Evolutionary conservation across 1,140 invertebrate genomes (phyloP).

Genomic region (Neomicropteryx cornuta): DNA sequence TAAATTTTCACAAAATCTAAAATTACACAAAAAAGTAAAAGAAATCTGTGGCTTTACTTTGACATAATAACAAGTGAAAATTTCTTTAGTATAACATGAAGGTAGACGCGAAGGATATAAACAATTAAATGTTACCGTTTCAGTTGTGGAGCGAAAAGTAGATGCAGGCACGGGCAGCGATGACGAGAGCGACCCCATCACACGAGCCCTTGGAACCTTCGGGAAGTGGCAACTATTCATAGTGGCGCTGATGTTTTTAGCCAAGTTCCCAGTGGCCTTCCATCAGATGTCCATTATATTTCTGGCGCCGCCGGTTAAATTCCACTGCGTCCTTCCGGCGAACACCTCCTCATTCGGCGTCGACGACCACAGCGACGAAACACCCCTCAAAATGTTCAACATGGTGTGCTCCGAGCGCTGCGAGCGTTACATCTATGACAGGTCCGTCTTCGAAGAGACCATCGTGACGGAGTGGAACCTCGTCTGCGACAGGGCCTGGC

Average conservation of each 20-base stretch:
- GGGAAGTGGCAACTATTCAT: constrained; percentile 60
- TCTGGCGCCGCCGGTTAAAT: constrained; percentile 45
- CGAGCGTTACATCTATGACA: constrained; percentile 44
- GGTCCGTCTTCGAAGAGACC: constrained; percentile 52
- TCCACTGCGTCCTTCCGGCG: constrained; percentile 26
- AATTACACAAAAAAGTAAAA: no score
- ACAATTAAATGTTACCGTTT: no score
- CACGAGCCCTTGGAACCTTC: constrained; percentile 50
- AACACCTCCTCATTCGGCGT: constrained; percentile 38
- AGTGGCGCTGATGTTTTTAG: constrained; percentile 49
- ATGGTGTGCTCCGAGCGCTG: constrained; percentile 38
- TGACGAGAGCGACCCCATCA: constrained; percentile 11
- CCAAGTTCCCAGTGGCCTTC: constrained; percentile 63
- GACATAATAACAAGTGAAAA: no score
- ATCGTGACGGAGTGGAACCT: constrained; percentile 66
- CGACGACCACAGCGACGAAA: constrained; percentile 17
- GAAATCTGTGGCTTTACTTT: no score
- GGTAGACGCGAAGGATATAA: no score
- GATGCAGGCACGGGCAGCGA: constrained; percentile 1
- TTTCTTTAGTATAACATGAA: no score
- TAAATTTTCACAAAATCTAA: no score
- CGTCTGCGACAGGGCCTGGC: constrained; percentile 48
- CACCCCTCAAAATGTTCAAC: constrained; percentile 23
- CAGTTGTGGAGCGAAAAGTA: no score
- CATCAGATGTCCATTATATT: constrained; percentile 58